Evolutionary conservation across 2,888 invertebrate genomes (phyloP).

Genomic region (Paralinhomoeus sp.): DNA sequence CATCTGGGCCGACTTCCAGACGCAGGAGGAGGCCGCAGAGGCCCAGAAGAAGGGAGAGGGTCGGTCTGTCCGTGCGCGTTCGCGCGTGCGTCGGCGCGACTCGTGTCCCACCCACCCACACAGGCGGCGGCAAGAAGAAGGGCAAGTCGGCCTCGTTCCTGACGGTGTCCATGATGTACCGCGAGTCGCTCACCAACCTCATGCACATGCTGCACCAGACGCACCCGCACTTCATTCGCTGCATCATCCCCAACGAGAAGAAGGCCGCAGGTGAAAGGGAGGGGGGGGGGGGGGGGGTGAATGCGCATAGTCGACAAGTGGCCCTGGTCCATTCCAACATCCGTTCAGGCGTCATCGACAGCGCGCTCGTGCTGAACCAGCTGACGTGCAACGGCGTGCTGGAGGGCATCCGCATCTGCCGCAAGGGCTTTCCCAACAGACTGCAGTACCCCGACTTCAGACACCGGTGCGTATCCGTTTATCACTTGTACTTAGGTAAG

Average conservation of each 20-base stretch:
- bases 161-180: slow-evolving; percentile 95
- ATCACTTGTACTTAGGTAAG: too few relatives aligned
- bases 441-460: slow-evolving; percentile 99
- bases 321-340: too few relatives aligned
- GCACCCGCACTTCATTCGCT: slow-evolving; percentile 97
- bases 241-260: slow-evolving; percentile 78
- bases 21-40: slow-evolving; percentile 19
- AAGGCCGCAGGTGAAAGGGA: slow-evolving; percentile 27
- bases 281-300: too few relatives aligned
- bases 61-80: too few relatives aligned
- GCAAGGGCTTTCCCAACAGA: slow-evolving; percentile 97
- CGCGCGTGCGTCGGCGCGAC: too few relatives aligned
- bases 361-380: slow-evolving; percentile 96
- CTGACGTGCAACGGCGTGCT: slow-evolving; percentile 99
- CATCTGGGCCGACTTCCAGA: slow-evolving; percentile 47
- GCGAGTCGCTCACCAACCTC: slow-evolving; percentile 67
- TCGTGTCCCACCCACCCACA: too few relatives aligned
- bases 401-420: slow-evolving; percentile 99
- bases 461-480: slow-evolving; percentile 39
- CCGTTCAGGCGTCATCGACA: slow-evolving; percentile 66
- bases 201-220: slow-evolving; percentile 88
- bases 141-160: slow-evolving; percentile 46
- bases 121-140: slow-evolving; percentile 26
- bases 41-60: slow-evolving; percentile 12
- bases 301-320: too few relatives aligned